Evolutionary conservation across 2,113 vertebrate species (phyloP), one percentile per base, ranked within the genome.

Genomic region (Hemiprocne comata): DNA sequence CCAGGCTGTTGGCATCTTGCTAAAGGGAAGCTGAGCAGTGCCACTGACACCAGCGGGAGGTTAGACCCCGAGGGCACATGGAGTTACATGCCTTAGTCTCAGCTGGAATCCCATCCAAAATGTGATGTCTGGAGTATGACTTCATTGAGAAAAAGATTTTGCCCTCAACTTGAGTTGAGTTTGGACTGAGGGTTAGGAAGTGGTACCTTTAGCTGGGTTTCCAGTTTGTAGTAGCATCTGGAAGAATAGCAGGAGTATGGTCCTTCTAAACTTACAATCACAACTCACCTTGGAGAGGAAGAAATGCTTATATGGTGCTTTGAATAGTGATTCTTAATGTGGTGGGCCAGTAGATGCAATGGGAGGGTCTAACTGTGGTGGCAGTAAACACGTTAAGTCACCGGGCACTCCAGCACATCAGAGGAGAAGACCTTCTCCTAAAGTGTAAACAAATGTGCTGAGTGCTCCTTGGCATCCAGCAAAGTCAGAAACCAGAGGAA

Each of bases 31-130:
- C 33, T 58, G 51, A 76, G 20, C 9, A 31, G 19, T 23, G 18
- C 16, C 23, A 20, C 13, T 54, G n/a, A 62, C 29, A 65, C 2
- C 15, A 62, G 11, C n/a, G 36, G 31, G 20, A 69, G 15, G 13
- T 44, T 44, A 65, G 65, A 44, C 2, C 8, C 25, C 3, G 10
- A 65, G 20, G 19, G 13, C 28, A 46, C 0, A 0, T 23, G 19
- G 33, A 53, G 9, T 51, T 48, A 23, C 0, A 1, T 58, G 28
- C 46, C n/a, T 46, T 65, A 54, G 10, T 36, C 25, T 72, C 29
- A 46, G 7, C 44, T 60, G 38, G 17, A 72, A 88, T 48, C 25
- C 10, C 5, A 66, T 8, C 25, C 17, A 92, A 60, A 66, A 83
- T 48, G 10, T 66, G 21, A 26, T 42, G 12, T 17, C n/a, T 66